Conservation (phyloP, 2,797 vertebrate species). For the Choloepus didactylus region DNA sequence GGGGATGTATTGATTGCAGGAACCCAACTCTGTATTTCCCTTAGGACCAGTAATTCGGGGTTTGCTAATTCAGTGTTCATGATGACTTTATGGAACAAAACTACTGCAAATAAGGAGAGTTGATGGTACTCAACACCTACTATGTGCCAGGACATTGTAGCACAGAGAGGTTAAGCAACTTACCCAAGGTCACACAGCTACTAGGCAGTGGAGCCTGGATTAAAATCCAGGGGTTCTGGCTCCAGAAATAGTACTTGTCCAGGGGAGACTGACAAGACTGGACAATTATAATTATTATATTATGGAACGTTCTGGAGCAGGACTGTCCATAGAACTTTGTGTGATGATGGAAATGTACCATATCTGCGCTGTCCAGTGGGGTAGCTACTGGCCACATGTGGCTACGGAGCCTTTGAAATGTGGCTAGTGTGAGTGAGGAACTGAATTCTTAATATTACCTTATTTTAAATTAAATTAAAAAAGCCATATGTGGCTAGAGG, state of each 20-base stretch:
- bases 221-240: neutral
- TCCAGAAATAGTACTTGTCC: neutral
- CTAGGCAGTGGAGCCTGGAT: neutral
- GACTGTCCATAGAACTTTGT: neutral
- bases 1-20: too few species aligned
- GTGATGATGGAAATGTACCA: too few species aligned
- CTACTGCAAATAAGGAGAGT: too few species aligned
- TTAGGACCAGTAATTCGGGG: too few species aligned
- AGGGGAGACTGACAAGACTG: neutral
- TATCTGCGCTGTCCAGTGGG: fast-evolving
- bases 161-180: neutral
- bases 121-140: neutral
- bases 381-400: neutral
- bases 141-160: neutral
- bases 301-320: neutral
- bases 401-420: neutral
- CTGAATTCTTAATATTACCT: neutral
- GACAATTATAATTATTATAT: neutral
- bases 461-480: neutral
- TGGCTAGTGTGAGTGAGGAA: neutral
- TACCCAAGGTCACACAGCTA: neutral
- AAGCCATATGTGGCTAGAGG: neutral
- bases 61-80: too few species aligned
- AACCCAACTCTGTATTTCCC: too few species aligned
- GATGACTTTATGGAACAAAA: too few species aligned